Evolutionary conservation across 2,797 vertebrate genomes (phyloP).

Genomic region (Melopsittacus undulatus): DNA sequence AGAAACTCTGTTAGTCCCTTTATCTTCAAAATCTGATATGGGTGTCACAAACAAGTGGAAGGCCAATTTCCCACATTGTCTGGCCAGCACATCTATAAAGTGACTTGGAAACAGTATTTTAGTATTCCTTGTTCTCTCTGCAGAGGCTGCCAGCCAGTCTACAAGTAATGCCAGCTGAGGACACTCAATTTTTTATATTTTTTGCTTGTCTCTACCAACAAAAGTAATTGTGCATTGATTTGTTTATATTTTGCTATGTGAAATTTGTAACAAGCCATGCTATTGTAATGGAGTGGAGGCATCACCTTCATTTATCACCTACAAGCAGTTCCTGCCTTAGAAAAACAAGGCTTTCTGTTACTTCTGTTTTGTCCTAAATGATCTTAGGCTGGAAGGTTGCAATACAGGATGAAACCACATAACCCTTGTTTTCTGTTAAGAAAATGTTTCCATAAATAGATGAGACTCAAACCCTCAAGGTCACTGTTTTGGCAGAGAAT

Average conservation of each 20-base stretch:
- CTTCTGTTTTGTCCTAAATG: not conserved
- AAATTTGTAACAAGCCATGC: not conserved
- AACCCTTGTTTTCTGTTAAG: not conserved
- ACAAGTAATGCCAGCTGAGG: not conserved
- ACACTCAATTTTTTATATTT: not conserved
- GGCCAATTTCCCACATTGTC: not conserved
- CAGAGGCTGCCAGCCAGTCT: conserved; percentile 24
- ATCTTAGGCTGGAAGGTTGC: not conserved
- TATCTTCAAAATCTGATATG: not conserved
- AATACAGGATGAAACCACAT: not conserved
- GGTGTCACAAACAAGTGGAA: not conserved
- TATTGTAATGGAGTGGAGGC: not conserved
- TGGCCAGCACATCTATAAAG: not conserved
- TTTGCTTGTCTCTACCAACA: not conserved
- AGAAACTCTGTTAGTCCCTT: not conserved
- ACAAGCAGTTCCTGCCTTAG: not conserved
- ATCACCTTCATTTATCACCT: not conserved
- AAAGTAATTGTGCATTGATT: not conserved
- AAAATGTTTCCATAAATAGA: not conserved
- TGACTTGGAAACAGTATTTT: not conserved
- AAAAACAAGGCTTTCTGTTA: not conserved
- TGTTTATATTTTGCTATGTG: not conserved
- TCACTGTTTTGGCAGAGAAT: not conserved
- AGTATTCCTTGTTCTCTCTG: not conserved
- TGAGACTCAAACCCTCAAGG: not conserved